Evolutionary conservation across 1,140 invertebrate species (phyloP).

Genomic region (Belonocnema kinseyi): DNA sequence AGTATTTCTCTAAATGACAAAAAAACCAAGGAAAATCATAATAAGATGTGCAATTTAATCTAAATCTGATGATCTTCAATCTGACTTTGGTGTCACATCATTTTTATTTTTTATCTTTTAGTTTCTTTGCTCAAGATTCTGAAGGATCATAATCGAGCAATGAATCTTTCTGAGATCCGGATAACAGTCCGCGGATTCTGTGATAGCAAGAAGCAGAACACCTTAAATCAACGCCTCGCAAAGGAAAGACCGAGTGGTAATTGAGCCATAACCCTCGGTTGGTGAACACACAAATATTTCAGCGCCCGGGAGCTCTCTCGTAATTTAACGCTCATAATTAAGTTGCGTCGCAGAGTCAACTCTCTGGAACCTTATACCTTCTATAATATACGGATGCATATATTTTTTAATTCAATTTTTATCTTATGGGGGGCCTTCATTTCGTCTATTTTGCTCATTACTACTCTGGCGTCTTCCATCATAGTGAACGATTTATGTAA

Average conservation of each 20-base stretch:
- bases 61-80: neutral
- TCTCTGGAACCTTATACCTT: neutral
- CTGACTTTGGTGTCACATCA: too few species aligned
- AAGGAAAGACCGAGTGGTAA: constrained; percentile 70
- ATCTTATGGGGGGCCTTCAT: neutral
- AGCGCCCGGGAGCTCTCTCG: constrained; percentile 60
- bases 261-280: constrained; percentile 70
- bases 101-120: too few species aligned
- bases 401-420: constrained; percentile 1
- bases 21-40: neutral
- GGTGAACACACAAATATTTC: constrained; percentile 69
- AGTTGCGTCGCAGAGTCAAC: constrained; percentile 50
- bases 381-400: neutral
- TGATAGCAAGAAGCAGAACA: constrained; percentile 50
- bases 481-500: too few species aligned
- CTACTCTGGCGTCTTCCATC: too few species aligned
- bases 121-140: neutral
- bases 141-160: constrained; percentile 9
- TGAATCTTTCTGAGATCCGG: constrained; percentile 16
- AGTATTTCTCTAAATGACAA: neutral
- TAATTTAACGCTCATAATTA: constrained; percentile 70
- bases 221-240: constrained; percentile 69
- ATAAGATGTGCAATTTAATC: neutral
- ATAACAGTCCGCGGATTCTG: constrained; percentile 32
- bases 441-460: constrained; percentile 1